These are phyloP conservation scores for Cheilosia variabilis DNA, from an alignment of 2,888 invertebrate species.

Conservation along the genomic window DNA sequence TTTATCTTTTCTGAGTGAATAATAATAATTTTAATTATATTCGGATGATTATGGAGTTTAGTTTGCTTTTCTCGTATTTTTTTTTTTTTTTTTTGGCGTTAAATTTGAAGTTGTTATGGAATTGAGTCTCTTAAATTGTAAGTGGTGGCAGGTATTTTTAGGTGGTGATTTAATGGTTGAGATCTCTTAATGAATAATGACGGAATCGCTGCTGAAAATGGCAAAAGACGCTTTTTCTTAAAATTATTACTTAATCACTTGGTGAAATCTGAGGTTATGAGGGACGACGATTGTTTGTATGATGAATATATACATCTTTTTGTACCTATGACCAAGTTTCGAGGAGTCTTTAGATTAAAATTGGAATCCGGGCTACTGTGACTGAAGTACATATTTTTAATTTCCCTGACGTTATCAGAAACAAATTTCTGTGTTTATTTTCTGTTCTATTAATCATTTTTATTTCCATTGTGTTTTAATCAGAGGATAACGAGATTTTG, in stretches of 20 bases:
- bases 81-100: too few relatives aligned
- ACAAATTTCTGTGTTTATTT: slow-evolving; percentile 16
- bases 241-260: too few relatives aligned
- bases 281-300: too few relatives aligned
- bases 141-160: slow-evolving; percentile 16
- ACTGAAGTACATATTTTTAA: slow-evolving; percentile 12
- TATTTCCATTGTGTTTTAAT: slow-evolving; percentile 48
- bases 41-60: slow-evolving; percentile 25
- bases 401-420: slow-evolving; percentile 52
- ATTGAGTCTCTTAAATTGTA: slow-evolving; percentile 4
- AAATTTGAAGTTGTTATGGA: slow-evolving; percentile 12
- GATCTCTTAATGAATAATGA: not conserved
- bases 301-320: too few relatives aligned
- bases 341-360: too few relatives aligned
- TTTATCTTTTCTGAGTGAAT: slow-evolving; percentile 35
- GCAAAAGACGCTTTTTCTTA: not conserved
- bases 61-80: slow-evolving; percentile 3
- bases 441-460: slow-evolving; percentile 21
- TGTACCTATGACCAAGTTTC: too few relatives aligned
- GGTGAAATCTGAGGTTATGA: too few relatives aligned
- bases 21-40: not conserved
- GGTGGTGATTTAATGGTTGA: slow-evolving; percentile 32
- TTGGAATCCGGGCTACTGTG: too few relatives aligned
- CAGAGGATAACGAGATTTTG: not conserved
- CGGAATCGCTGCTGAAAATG: not conserved